A percentile compares a stretch with the other conserved stretches of the same genome.
Evolutionary conservation across 2,797 vertebrate species (phyloP).

Genomic region (Schizopygopsis malacanthus): DNA sequence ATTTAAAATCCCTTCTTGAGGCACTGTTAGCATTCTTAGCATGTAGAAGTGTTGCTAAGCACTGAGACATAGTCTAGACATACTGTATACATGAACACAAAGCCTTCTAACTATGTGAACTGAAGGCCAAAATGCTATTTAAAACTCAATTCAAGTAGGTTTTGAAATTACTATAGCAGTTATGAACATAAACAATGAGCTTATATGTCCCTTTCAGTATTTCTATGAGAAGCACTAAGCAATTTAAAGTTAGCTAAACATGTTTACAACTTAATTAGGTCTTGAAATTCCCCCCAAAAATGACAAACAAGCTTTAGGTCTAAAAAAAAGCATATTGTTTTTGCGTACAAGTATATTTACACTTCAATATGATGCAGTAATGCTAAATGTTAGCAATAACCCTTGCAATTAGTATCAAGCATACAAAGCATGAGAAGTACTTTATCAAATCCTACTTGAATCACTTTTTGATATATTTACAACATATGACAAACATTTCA

Average conservation of each 20-base stretch:
- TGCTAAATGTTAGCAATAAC: not conserved
- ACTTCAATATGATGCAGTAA: not conserved
- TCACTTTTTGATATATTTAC: not conserved
- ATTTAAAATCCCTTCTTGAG: not conserved
- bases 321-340: not conserved
- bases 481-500: not conserved
- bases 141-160: not conserved
- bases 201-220: not conserved
- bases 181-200: not conserved
- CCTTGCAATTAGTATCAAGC: not conserved
- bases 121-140: not conserved
- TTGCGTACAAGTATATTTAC: not conserved
- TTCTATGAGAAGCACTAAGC: slow-evolving; percentile 2
- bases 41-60: not conserved
- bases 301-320: not conserved
- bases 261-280: not conserved
- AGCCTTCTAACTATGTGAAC: not conserved
- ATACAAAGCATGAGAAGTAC: not conserved
- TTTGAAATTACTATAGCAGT: not conserved
- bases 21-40: not conserved
- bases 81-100: not conserved
- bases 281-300: not conserved
- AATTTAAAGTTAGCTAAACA: not conserved
- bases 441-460: not conserved
- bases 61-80: not conserved